Conservation (phyloP, 1,140 invertebrate genomes). For the Arion vulgaris region DNA sequence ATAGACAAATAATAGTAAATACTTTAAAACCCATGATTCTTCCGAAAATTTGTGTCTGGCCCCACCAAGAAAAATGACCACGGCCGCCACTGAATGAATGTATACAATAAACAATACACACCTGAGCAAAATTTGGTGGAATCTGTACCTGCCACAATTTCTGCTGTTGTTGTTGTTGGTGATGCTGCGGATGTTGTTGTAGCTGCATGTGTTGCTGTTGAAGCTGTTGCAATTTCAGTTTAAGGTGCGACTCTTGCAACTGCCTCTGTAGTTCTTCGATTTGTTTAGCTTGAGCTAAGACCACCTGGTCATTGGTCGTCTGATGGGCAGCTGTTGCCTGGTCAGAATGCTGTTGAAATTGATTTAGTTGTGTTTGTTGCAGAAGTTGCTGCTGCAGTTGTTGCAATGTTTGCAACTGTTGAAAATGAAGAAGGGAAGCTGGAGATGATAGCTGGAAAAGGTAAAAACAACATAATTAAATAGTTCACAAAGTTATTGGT, state of each 20-base stretch:
- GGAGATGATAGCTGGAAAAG: conserved; percentile 40
- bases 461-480: not conserved
- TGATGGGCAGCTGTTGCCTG: conserved; percentile 44
- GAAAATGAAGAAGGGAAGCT: conserved; percentile 73
- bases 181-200: conserved; percentile 46
- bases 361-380: conserved; percentile 57
- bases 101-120: not conserved
- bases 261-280: conserved; percentile 91
- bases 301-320: conserved; percentile 40
- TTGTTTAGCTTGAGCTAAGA: conserved; percentile 64
- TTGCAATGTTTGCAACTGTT: conserved; percentile 66
- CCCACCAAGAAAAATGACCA: no score
- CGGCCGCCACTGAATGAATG: no score
- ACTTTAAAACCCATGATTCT: no score
- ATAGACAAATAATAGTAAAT: no score
- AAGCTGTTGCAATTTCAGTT: conserved; percentile 57
- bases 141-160: conserved; percentile 37
- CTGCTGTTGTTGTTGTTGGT: conserved; percentile 47
- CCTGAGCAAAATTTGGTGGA: conserved; percentile 28
- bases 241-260: conserved; percentile 73
- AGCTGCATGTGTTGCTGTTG: conserved; percentile 52
- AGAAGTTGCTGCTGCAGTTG: conserved; percentile 58
- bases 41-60: no score
- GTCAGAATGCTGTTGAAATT: conserved; percentile 77
- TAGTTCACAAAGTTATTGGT: no score